Evolutionary conservation across 2,888 invertebrate species (phyloP).

Genomic region (Drosophila heteroneura): DNA sequence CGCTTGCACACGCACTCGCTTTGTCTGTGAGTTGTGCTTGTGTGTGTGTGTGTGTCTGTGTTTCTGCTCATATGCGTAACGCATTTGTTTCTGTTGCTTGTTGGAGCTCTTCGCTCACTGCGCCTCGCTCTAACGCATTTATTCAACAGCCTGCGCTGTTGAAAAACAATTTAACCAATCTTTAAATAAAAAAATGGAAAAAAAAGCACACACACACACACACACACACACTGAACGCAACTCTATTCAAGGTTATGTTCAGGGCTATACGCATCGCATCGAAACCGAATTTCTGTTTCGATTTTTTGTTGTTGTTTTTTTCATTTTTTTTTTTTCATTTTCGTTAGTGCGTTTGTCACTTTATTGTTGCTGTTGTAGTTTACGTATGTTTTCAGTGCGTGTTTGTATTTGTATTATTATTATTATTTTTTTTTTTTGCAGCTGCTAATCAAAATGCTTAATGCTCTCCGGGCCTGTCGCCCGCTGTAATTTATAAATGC

Average conservation of each 20-base stretch:
- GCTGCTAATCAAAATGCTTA: slow-evolving; percentile 78
- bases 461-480: slow-evolving; percentile 65
- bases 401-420: slow-evolving; percentile 20
- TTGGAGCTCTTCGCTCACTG: slow-evolving; percentile 37
- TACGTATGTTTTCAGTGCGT: slow-evolving; percentile 55
- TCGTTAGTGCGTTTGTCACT: slow-evolving; percentile 63
- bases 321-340: slow-evolving; percentile 46
- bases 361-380: slow-evolving; percentile 40
- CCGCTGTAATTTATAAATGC: slow-evolving; percentile 73
- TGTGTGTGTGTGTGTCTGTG: slow-evolving; percentile 7
- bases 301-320: slow-evolving; percentile 32
- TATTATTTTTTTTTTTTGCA: slow-evolving; percentile 71
- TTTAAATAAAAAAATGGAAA: slow-evolving; percentile 68
- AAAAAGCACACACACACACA: background rate
- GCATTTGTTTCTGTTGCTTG: slow-evolving; percentile 55
- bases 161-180: slow-evolving; percentile 68
- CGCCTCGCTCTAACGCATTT: slow-evolving; percentile 72
- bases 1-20: background rate
- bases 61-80: slow-evolving; percentile 68
- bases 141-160: slow-evolving; percentile 49
- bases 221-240: slow-evolving; percentile 47
- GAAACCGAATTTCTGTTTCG: slow-evolving; percentile 61
- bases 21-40: slow-evolving; percentile 1
- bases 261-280: slow-evolving; percentile 81
- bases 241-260: slow-evolving; percentile 84